A percentile compares a stretch with the other conserved stretches of the same genome.
Evolutionary conservation across 2,797 vertebrate genomes (phyloP).

Genomic region (Falco novaeseelandiae): DNA sequence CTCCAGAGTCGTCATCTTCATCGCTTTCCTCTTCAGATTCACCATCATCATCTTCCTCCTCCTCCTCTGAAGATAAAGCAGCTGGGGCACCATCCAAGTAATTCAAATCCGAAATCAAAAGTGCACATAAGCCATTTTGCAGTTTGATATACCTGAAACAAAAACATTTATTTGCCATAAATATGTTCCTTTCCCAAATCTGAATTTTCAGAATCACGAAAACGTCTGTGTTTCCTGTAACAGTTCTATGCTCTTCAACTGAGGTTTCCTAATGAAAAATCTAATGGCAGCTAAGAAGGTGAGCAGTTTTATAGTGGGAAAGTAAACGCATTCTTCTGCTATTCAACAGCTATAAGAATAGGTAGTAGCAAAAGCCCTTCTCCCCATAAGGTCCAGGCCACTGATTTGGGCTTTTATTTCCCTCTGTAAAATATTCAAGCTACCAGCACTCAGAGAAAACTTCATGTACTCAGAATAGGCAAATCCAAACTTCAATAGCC

Average conservation of each 20-base stretch:
- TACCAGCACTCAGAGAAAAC: neutral
- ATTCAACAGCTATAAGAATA: neutral
- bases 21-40: conserved; percentile 77
- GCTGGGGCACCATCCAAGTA: conserved; percentile 70
- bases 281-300: neutral
- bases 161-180: conserved; percentile 6
- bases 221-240: neutral
- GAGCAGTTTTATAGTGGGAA: neutral
- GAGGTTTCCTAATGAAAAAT: neutral
- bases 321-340: neutral
- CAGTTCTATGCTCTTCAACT: neutral
- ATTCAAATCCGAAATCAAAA: conserved; percentile 92
- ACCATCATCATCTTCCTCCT: conserved; percentile 56
- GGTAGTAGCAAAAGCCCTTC: neutral
- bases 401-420: neutral
- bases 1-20: conserved; percentile 81
- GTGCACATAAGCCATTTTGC: conserved; percentile 87
- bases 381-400: neutral
- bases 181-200: neutral
- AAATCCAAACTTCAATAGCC: neutral
- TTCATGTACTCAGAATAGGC: neutral
- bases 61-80: conserved; percentile 70
- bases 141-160: conserved; percentile 87
- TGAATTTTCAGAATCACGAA: neutral
- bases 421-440: neutral